Evolutionary conservation across 2,888 invertebrate species (phyloP).

Genomic region (Schizotus pectinicornis): DNA sequence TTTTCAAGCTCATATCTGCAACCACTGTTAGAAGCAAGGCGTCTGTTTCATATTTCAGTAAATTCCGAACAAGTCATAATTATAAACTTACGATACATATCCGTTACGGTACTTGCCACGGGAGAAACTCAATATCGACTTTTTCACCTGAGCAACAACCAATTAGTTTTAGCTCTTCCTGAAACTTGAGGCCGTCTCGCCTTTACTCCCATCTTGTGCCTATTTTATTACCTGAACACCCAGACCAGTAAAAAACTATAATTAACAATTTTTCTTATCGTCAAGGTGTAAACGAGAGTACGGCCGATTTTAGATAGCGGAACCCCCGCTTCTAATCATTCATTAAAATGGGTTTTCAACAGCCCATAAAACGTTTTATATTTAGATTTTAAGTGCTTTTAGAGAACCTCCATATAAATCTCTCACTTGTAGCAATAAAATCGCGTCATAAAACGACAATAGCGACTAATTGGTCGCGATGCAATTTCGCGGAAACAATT

Average conservation of each 20-base stretch:
- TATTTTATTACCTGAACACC: not conserved
- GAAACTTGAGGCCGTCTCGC: not conserved
- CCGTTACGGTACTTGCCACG: slow-evolving; percentile 15
- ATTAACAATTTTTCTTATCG: slow-evolving; percentile 3
- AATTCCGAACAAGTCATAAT: slow-evolving; percentile 16
- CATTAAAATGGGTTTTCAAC: slow-evolving; percentile 7
- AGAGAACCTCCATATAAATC: slow-evolving; percentile 6
- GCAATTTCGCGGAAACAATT: not conserved
- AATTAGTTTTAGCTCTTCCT: not conserved
- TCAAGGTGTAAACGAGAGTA: not conserved
- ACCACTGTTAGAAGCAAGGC: too few relatives aligned
- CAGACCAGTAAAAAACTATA: not conserved
- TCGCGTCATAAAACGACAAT: not conserved
- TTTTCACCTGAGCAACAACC: not conserved
- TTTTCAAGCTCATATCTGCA: too few relatives aligned
- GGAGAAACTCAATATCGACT: slow-evolving; percentile 8
- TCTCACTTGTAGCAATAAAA: slow-evolving; percentile 7
- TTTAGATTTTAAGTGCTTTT: slow-evolving; percentile 15
- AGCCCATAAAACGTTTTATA: slow-evolving; percentile 16
- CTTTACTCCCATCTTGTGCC: not conserved
- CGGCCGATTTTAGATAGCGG: slow-evolving; percentile 2
- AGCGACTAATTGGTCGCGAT: slow-evolving; percentile 4
- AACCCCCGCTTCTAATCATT: slow-evolving; percentile 1
- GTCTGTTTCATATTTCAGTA: slow-evolving; percentile 13
- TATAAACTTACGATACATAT: slow-evolving; percentile 13